Base-by-base conservation (phyloP, 2,888 invertebrate genomes). In the Tachina fera region DNA sequence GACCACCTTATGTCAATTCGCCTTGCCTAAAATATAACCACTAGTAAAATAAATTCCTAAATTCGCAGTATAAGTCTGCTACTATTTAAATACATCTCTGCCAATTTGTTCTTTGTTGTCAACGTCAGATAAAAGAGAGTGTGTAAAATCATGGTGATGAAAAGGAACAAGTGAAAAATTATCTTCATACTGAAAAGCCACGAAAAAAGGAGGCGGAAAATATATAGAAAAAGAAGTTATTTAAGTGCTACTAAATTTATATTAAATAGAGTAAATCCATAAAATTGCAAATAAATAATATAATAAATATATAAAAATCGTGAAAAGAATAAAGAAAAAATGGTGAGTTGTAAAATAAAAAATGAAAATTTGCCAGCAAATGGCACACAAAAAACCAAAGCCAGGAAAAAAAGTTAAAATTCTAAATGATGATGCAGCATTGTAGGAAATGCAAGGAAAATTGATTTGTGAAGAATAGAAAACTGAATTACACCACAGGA, bases 401-500 rank as follows among this genome's bases (percentile, higher is more conserved):
- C 47, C 47, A 19, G 51, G 14, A 68, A 65, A 61, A 58, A 72
- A 68, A 41, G 47, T 49, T 56, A 31, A 43, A 77, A 65, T 65
- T 80, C 60, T 68, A 74, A 74, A 78, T 83, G 79, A 58, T 76
- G 84, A 79, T 85, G 56, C 83, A 96, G 96, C 76, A 74, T 13
- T 49, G 72, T 75, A 70, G 22, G 14, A 49, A 49, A 43, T 53
- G 16, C 16, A 68, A 56, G 31, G 65, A 1, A 65, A 71, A 72
- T 83, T 78, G 53, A 77, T 74, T 53, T 74, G 22, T 81, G 31
- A 41, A 51, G 19, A 39, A 47, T 16, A 1, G 22, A 47, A 58
- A 16, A 22, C 0, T 19, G 31, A 49, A 41, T 31, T 6, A 6
- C 31, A 43, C 5, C 31, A 22, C 10, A 13, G 16, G 13, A 76